phyloP scores from a whole-genome alignment of 2,888 invertebrate genomes.

The Spisula subtruncata region DNA sequence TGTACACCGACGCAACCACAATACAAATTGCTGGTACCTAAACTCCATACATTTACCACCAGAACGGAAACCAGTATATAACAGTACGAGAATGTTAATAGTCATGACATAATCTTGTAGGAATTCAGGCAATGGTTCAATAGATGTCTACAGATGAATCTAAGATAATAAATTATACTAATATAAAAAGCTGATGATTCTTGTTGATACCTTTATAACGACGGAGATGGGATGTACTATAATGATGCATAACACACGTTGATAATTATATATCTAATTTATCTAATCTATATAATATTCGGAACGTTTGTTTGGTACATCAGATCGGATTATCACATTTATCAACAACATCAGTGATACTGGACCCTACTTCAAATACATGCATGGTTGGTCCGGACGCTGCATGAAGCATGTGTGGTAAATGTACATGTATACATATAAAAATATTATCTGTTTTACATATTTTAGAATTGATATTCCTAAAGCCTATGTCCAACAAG shows the following conservation, averaged over 20 bases:
- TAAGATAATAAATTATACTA: constrained; percentile 14
- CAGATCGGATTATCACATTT: not conserved
- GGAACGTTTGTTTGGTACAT: not conserved
- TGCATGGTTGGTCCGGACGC: not conserved
- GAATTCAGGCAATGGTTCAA: constrained; percentile 23
- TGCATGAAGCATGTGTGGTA: too few relatives aligned
- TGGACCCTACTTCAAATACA: not conserved
- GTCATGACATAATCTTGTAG: constrained; percentile 19
- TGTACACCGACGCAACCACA: constrained; percentile 4
- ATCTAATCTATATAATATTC: not conserved
- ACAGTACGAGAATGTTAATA: constrained; percentile 3
- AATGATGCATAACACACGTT: constrained; percentile 5
- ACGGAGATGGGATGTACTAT: not conserved
- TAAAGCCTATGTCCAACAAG: too few relatives aligned
- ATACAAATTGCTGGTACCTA: not conserved
- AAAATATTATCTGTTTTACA: too few relatives aligned
- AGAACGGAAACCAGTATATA: not conserved
- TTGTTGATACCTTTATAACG: not conserved
- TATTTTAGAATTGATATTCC: too few relatives aligned
- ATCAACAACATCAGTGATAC: not conserved
- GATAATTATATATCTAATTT: not conserved
- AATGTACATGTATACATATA: too few relatives aligned
- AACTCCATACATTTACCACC: not conserved
- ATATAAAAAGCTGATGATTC: constrained; percentile 10
- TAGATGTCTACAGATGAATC: not conserved